Evolutionary conservation across 2,797 vertebrate species (phyloP).

Genomic region (Gila robusta): DNA sequence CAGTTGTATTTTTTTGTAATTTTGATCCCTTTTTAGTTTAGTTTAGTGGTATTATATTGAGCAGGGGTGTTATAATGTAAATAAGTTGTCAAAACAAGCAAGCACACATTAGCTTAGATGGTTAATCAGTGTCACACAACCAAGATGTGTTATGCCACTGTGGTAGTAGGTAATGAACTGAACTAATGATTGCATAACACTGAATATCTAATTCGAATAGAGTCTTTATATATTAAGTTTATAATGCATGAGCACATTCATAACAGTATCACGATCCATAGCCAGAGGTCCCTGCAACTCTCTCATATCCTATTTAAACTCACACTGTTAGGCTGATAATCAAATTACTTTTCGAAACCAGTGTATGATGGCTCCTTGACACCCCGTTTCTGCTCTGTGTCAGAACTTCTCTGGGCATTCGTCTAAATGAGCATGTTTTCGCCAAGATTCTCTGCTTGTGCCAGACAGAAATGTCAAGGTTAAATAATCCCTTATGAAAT

Average conservation of each 20-base stretch:
- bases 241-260: conserved; percentile 5
- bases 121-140: not conserved
- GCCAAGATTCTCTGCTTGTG: conserved; percentile 36
- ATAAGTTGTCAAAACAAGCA: not conserved
- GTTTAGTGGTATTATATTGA: too few relatives aligned
- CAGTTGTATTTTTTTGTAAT: too few relatives aligned
- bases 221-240: not conserved
- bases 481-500: conserved; percentile 60
- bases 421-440: conserved; percentile 48
- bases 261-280: conserved; percentile 31
- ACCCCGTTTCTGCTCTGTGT: conserved; percentile 49
- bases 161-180: not conserved
- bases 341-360: conserved; percentile 47
- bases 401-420: conserved; percentile 46
- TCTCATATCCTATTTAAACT: conserved; percentile 13
- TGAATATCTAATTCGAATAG: not conserved
- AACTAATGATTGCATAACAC: conserved; percentile 6
- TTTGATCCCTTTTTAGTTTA: too few relatives aligned
- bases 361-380: conserved; percentile 59
- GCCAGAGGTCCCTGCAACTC: conserved; percentile 24
- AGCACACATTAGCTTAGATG: not conserved
- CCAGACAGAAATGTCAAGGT: conserved; percentile 67
- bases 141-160: not conserved
- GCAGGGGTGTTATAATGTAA: not conserved
- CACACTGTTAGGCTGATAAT: conserved; percentile 51